These are phyloP conservation scores for Cricetomys ansorgei DNA, from an alignment of 2,113 vertebrate species.

Conservation along the genomic window DNA sequence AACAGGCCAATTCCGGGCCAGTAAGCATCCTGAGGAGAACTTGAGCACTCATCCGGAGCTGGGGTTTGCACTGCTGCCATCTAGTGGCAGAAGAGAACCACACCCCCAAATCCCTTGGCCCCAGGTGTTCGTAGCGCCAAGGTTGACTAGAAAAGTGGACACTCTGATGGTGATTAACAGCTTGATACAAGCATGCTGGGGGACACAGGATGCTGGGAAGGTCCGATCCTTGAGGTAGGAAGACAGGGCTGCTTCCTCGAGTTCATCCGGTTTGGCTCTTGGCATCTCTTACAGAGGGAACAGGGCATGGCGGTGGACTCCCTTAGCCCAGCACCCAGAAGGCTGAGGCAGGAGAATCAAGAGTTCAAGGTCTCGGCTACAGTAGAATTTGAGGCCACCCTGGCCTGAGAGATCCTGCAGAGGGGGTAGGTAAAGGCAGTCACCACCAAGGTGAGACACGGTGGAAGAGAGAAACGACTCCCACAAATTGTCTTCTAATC, in stretches of 20 bases:
- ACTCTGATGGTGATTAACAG: not conserved
- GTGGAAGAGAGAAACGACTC: not conserved
- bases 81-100: not conserved
- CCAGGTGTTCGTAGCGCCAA: not conserved
- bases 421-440: too few relatives aligned
- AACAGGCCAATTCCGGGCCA: not conserved
- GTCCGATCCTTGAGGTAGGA: not conserved
- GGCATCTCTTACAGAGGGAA: not conserved
- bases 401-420: not conserved
- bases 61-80: not conserved
- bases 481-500: not conserved
- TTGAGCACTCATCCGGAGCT: fast-evolving
- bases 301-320: not conserved
- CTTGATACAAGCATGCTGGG: not conserved
- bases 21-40: not conserved
- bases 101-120: not conserved
- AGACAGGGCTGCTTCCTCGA: not conserved
- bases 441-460: not conserved
- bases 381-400: not conserved
- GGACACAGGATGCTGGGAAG: not conserved
- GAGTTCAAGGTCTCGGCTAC: not conserved
- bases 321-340: not conserved
- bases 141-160: not conserved
- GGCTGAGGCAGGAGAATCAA: not conserved
- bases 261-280: not conserved